phyloP scores from a whole-genome alignment of 2,113 vertebrate species.

The Emberiza fucata region DNA sequence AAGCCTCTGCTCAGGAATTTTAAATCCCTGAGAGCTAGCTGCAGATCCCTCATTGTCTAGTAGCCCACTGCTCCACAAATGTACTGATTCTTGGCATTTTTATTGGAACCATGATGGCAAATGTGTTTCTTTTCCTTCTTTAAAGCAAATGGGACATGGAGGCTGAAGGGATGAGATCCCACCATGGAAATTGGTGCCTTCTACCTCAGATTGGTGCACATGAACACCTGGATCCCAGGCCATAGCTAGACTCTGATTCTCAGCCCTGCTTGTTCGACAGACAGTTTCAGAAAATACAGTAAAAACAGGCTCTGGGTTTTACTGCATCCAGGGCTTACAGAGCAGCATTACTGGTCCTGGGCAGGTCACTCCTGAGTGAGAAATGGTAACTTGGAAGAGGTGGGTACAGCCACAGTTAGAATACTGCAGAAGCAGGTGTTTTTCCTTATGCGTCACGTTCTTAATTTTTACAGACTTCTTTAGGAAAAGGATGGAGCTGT shows the following conservation, averaged over 20 bases:
- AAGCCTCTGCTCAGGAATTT: neutral
- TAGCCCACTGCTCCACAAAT: neutral
- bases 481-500: neutral
- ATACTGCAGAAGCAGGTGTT: neutral
- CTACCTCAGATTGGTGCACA: neutral
- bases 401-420: neutral
- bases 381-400: neutral
- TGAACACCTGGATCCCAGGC: neutral
- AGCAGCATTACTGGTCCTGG: neutral
- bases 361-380: neutral
- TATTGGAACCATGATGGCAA: neutral
- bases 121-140: neutral
- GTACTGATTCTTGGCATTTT: neutral
- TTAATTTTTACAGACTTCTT: neutral
- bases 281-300: neutral
- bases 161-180: neutral
- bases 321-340: neutral
- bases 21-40: neutral
- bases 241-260: neutral
- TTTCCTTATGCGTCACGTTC: neutral
- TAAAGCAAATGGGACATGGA: accelerated
- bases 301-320: neutral
- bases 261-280: neutral
- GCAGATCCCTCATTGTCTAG: neutral
- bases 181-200: neutral